Percentiles rank a stretch among this genome's conserved stretches.
Evolutionary conservation across 2,888 invertebrate genomes (phyloP).

Genomic region (Pomacea canaliculata): DNA sequence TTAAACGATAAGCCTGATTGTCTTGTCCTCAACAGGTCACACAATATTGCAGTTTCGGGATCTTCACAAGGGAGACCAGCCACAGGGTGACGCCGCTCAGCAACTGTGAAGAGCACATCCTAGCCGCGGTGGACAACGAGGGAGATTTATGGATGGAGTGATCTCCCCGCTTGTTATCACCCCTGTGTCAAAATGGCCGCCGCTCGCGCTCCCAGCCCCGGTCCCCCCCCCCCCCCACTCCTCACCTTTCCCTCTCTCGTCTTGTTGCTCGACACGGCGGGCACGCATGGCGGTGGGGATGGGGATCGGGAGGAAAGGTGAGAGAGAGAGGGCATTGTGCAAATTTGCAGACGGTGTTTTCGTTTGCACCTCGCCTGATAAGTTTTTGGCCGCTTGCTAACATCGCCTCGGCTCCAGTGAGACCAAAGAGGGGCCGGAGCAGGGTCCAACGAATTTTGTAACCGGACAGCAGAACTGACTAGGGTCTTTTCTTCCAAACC

Average conservation of each 20-base stretch:
- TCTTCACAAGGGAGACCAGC: too few relatives aligned
- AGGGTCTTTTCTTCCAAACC: too few relatives aligned
- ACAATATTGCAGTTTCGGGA: too few relatives aligned
- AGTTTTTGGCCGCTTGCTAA: constrained; percentile 1
- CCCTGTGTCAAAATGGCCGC: constrained; percentile 5
- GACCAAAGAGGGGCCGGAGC: neutral
- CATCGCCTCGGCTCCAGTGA: neutral
- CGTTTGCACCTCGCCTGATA: constrained; percentile 20
- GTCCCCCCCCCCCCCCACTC: too few relatives aligned
- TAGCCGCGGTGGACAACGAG: neutral
- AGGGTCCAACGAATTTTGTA: too few relatives aligned
- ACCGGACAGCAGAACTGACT: too few relatives aligned
- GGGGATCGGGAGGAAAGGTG: too few relatives aligned
- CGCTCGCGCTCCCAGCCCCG: too few relatives aligned
- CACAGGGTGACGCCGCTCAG: neutral
- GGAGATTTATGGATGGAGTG: neutral
- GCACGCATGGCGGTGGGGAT: neutral
- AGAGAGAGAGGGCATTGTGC: neutral
- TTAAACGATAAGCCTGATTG: too few relatives aligned
- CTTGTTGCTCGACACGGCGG: neutral
- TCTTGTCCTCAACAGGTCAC: too few relatives aligned
- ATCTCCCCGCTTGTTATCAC: constrained; percentile 7
- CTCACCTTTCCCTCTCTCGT: too few relatives aligned
- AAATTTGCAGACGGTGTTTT: constrained; percentile 8
- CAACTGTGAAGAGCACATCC: neutral